Evolutionary conservation across 2,888 invertebrate species (phyloP), one percentile per base, ranked within the genome.

Genomic region (Augochlorella aurata): DNA sequence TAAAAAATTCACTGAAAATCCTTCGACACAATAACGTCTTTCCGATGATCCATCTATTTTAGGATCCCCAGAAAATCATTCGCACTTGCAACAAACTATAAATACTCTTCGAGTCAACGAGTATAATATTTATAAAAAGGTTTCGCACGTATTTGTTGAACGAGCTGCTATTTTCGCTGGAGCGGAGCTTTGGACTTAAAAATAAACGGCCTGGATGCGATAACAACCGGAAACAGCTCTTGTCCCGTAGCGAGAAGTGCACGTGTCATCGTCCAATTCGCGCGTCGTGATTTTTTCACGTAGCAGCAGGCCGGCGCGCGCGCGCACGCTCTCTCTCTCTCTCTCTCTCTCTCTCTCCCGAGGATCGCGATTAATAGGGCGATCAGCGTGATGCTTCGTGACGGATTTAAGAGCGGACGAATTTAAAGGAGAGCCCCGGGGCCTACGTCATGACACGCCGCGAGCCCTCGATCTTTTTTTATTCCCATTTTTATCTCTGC

Each of bases 401-500:
- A 91, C 86, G 88, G 89, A 89, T 90, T 90, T 89, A 89, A 90
- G 84, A 86, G 86, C 84, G 87, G 85, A 84, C 85, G 76, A 87
- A 89, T 89, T 90, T 90, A 88, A 84, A 84, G 85, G 82, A 80
- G 85, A 82, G 82, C 78, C 83, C 85, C 85, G 77, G 79, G 38
- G 38, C 81, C 85, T 79, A 84, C 87, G 89, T 88, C 86, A 87
- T 87, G 77, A 79, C 79, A 69, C 77, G 71, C 77, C 78, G 71
- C 68, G 78, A 58, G 65, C 80, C 73, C 79, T 80, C 85, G 79
- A 84, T 86, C 86, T 84, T 79, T 72, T 87, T 84, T 79, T 72
- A 74, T 87, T 84, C 86, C 87, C 83, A 79, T 85, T 85, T 85
- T 69, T 68, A 78, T 75, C 71, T 71, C 73, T 72, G 78, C 68